These are phyloP conservation scores for Callorhinus ursinus DNA, from an alignment of 2,113 vertebrate species.

Conservation along the genomic window DNA sequence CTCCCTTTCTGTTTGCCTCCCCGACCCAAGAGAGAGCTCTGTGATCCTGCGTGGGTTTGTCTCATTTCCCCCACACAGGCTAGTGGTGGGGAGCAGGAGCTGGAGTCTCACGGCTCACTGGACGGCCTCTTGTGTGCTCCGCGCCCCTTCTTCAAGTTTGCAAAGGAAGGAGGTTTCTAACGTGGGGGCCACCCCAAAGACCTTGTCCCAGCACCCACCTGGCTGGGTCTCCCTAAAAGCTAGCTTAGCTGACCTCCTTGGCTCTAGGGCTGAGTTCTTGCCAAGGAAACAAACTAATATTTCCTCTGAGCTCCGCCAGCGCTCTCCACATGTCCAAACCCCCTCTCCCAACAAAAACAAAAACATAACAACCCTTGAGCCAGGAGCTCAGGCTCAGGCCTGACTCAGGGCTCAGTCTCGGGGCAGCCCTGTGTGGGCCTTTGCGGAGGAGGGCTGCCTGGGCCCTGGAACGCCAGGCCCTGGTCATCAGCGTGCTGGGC, in stretches of 20 bases:
- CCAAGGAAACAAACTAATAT: background rate
- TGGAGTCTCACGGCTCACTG: background rate
- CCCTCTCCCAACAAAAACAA: background rate
- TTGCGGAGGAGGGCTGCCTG: rapidly evolving
- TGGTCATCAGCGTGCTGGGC: rapidly evolving
- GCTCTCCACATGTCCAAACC: no score
- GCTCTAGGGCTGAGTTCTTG: background rate
- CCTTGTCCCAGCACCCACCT: background rate
- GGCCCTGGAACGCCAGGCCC: background rate
- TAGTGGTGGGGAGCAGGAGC: background rate
- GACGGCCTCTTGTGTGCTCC: background rate
- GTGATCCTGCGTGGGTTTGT: background rate
- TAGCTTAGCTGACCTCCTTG: background rate
- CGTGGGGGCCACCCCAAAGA: background rate
- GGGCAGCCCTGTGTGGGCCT: background rate
- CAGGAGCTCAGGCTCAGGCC: background rate
- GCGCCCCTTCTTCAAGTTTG: no score
- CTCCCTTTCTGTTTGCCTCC: background rate
- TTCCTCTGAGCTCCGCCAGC: background rate
- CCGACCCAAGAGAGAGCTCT: background rate
- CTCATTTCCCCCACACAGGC: background rate
- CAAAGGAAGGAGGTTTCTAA: background rate
- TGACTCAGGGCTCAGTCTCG: rapidly evolving
- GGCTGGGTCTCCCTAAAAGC: background rate
- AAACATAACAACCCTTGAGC: background rate